Percentiles rank a stretch among this genome's conserved stretches.
Conservation (phyloP, 1,140 invertebrate genomes). For the Hypsibius dujardini region DNA sequence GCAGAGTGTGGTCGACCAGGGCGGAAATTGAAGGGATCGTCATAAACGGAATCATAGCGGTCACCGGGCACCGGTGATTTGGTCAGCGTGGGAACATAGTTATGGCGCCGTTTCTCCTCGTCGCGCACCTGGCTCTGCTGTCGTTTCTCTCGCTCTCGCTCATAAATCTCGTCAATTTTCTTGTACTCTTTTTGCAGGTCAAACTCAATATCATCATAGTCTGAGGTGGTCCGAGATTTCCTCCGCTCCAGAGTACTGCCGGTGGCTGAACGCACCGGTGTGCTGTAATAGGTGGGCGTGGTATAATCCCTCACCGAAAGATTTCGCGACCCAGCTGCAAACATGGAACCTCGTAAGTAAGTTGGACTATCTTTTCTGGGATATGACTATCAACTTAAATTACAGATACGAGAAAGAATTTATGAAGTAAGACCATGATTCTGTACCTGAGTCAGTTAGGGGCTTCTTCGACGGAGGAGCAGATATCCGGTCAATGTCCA, state of each 20-base stretch:
- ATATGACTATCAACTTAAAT: too few relatives aligned
- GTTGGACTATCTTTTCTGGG: too few relatives aligned
- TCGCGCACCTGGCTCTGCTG: slow-evolving; percentile 72
- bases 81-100: slow-evolving; percentile 69
- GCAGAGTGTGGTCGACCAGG: slow-evolving; percentile 34
- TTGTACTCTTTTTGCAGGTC: slow-evolving; percentile 3
- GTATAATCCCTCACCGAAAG: too few relatives aligned
- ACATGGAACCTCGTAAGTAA: too few relatives aligned
- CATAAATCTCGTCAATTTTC: slow-evolving; percentile 20
- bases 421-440: too few relatives aligned
- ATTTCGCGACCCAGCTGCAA: too few relatives aligned
- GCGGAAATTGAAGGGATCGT: slow-evolving; percentile 41
- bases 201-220: background rate
- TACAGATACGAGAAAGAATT: too few relatives aligned
- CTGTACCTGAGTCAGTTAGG: slow-evolving; percentile 2
- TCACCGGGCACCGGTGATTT: slow-evolving; percentile 80
- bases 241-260: background rate
- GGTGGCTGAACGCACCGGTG: background rate
- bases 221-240: background rate
- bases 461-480: slow-evolving; percentile 13
- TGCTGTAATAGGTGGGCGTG: background rate
- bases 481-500: background rate
- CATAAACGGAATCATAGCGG: slow-evolving; percentile 49
- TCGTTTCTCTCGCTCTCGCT: slow-evolving; percentile 23
- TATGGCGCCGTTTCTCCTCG: slow-evolving; percentile 55